A percentile compares a stretch with the other conserved stretches of the same genome.
phyloP scores from a whole-genome alignment of 1,140 invertebrate species.

The Homarus americanus region DNA sequence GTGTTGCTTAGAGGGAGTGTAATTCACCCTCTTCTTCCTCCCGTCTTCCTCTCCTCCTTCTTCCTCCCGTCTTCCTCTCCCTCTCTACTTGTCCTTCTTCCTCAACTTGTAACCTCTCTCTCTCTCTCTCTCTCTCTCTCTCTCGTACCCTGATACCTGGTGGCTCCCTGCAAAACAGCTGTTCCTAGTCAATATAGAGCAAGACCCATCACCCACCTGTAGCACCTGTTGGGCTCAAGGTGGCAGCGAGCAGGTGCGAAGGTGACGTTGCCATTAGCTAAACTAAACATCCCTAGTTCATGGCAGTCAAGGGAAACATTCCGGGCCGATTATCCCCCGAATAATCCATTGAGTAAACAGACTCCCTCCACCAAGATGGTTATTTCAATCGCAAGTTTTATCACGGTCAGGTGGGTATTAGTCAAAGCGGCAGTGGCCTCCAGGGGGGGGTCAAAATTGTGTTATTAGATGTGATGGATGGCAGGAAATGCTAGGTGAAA shows the following conservation, averaged over 20 bases:
- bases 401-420: background rate
- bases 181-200: background rate
- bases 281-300: constrained; percentile 15
- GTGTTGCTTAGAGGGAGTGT: too few relatives aligned
- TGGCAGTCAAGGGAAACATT: constrained; percentile 14
- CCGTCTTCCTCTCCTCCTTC: background rate
- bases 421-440: constrained; percentile 8
- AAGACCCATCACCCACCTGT: background rate
- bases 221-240: background rate
- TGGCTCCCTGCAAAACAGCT: background rate
- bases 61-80: background rate
- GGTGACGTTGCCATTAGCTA: constrained; percentile 24
- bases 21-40: background rate
- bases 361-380: background rate
- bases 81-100: background rate
- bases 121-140: background rate
- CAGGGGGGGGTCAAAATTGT: constrained; percentile 21
- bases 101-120: background rate
- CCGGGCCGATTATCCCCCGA: background rate
- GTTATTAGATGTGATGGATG: constrained; percentile 29
- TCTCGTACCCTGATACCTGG: too few relatives aligned
- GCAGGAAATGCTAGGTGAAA: constrained; percentile 20
- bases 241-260: background rate
- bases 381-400: background rate
- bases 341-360: constrained; percentile 22